Percentiles rank a stretch among this genome's conserved stretches.
phyloP scores from a whole-genome alignment of 2,888 invertebrate species.

The Pyralis farinalis region DNA sequence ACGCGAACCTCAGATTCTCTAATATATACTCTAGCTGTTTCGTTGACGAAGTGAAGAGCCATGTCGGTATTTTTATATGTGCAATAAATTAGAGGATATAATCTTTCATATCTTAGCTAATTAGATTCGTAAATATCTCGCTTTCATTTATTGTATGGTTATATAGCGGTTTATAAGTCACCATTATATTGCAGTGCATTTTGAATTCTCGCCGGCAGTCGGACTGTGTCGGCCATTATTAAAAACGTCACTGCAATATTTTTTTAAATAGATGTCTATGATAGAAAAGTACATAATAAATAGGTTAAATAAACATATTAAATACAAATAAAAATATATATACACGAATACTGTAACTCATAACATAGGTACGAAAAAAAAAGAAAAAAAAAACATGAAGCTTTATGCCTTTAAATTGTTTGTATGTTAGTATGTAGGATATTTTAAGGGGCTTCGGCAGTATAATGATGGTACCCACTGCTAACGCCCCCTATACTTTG shows the following conservation, averaged over 20 bases:
- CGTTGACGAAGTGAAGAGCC: slow-evolving; percentile 22
- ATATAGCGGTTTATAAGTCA: slow-evolving; percentile 28
- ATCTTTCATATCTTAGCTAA: slow-evolving; percentile 76
- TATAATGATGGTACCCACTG: slow-evolving; percentile 59
- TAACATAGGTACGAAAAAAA: slow-evolving; percentile 55
- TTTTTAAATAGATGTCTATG: slow-evolving; percentile 71
- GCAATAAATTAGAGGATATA: slow-evolving; percentile 69
- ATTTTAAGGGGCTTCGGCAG: slow-evolving; percentile 52
- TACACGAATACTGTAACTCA: slow-evolving; percentile 76
- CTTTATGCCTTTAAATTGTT: slow-evolving; percentile 78
- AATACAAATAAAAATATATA: slow-evolving; percentile 81
- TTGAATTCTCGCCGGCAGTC: slow-evolving; percentile 24
- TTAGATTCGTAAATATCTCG: slow-evolving; percentile 68
- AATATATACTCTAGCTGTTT: slow-evolving; percentile 17
- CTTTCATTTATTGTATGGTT: slow-evolving; percentile 52
- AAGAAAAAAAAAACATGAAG: slow-evolving; percentile 66
- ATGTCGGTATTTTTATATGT: slow-evolving; percentile 72
- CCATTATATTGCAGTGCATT: slow-evolving; percentile 38
- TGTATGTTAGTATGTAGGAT: slow-evolving; percentile 69
- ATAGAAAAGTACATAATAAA: slow-evolving; percentile 75
- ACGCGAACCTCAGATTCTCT: slow-evolving; percentile 22
- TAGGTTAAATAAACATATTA: slow-evolving; percentile 68
- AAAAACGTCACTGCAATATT: slow-evolving; percentile 34
- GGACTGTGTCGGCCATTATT: slow-evolving; percentile 19
- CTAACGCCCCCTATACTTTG: slow-evolving; percentile 47